Conservation (phyloP, 2,888 invertebrate genomes). For the Eudasyphora cyanicolor region DNA sequence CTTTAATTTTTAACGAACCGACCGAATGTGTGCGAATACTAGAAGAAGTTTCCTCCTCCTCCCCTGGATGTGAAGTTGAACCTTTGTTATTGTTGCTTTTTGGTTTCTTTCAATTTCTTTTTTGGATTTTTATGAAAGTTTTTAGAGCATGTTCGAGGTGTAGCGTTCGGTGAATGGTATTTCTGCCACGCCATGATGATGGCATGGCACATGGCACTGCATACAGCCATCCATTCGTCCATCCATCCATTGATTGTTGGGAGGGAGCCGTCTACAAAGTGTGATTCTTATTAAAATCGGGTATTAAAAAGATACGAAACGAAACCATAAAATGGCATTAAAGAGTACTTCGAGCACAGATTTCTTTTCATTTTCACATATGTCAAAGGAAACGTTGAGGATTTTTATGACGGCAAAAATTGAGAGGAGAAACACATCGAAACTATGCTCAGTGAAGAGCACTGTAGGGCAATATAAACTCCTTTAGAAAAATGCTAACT, state of each 20-base stretch:
- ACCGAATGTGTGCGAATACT: background rate
- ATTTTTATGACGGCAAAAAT: constrained; percentile 1
- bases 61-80: background rate
- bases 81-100: too few relatives aligned
- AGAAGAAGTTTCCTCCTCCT: too few relatives aligned
- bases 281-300: constrained; percentile 32
- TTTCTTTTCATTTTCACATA: constrained; percentile 34
- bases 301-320: constrained; percentile 29
- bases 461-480: background rate
- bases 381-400: constrained; percentile 13
- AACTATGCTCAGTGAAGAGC: background rate
- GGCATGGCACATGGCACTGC: background rate
- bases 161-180: background rate
- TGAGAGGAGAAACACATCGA: background rate
- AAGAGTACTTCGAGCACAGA: constrained; percentile 4
- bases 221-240: too few relatives aligned
- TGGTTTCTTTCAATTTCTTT: constrained; percentile 4
- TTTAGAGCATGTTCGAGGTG: background rate
- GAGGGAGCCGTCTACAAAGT: background rate
- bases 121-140: constrained; percentile 3
- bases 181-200: background rate
- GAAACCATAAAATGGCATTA: constrained; percentile 18
- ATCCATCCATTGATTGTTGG: too few relatives aligned
- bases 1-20: constrained; percentile 16
- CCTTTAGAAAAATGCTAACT: too few relatives aligned